Conservation (phyloP, 2,113 vertebrate species). For the Cryptotis parvus region DNA sequence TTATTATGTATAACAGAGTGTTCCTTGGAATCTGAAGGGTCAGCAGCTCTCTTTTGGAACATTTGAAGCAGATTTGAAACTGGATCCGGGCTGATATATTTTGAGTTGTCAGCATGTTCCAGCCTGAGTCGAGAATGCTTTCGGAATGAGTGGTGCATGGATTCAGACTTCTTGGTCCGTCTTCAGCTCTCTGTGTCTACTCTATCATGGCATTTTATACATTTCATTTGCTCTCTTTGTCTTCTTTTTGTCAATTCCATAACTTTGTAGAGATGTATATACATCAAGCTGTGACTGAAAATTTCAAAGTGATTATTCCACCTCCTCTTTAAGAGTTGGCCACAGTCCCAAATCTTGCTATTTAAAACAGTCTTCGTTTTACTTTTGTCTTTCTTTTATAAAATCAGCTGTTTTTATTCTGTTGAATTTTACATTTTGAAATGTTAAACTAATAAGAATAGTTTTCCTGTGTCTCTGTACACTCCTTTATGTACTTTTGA, state of each 20-base stretch:
- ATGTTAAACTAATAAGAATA: conserved; percentile 58
- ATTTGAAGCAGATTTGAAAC: background rate
- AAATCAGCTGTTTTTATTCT: conserved; percentile 8
- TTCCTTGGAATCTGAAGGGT: background rate
- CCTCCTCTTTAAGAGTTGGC: conserved; percentile 48
- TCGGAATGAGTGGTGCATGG: background rate
- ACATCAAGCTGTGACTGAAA: conserved; percentile 36
- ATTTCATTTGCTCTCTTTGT: background rate
- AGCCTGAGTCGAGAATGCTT: background rate
- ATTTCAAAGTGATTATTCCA: conserved; percentile 60
- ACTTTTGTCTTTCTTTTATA: conserved; percentile 6
- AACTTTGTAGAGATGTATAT: background rate
- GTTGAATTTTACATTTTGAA: conserved; percentile 53
- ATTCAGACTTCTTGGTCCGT: background rate
- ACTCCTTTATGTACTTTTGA: conserved; percentile 59
- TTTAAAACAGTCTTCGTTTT: conserved; percentile 52
- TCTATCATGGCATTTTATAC: background rate
- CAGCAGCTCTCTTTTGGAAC: background rate
- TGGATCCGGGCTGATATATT: background rate
- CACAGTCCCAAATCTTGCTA: conserved; percentile 8
- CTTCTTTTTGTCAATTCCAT: background rate
- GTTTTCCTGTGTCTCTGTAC: conserved; percentile 34
- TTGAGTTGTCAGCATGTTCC: background rate
- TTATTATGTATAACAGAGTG: background rate
- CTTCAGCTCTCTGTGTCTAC: background rate